Percentiles rank a stretch among this genome's conserved stretches.
Evolutionary conservation across 2,888 invertebrate genomes (phyloP).

Genomic region (Aricia artaxerxes): DNA sequence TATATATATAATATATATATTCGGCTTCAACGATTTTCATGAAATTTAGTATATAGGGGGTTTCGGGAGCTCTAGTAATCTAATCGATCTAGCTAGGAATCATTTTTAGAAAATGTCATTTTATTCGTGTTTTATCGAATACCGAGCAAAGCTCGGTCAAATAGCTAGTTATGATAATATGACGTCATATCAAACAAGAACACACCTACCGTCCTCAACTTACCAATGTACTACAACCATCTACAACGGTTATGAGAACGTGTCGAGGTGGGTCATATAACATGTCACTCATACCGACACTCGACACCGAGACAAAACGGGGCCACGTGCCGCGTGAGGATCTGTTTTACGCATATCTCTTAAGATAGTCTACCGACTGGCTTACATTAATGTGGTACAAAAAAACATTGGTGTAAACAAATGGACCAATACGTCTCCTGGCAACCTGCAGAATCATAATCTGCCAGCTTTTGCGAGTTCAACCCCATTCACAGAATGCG

Average conservation of each 20-base stretch:
- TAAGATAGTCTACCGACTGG: not conserved
- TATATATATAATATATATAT: too few species aligned
- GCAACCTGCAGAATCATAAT: too few species aligned
- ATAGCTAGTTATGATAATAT: not conserved
- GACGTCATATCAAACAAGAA: not conserved
- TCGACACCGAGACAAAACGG: not conserved
- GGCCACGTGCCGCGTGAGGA: not conserved
- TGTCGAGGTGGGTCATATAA: conserved; percentile 1
- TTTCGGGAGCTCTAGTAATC: too few species aligned
- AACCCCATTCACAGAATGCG: too few species aligned
- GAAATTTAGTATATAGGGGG: too few species aligned
- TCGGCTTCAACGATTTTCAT: too few species aligned
- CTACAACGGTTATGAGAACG: not conserved
- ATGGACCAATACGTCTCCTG: not conserved
- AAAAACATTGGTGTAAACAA: not conserved
- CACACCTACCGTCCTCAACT: not conserved
- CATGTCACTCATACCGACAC: not conserved
- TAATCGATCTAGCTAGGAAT: too few species aligned
- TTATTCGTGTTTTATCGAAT: too few species aligned
- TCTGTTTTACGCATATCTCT: not conserved
- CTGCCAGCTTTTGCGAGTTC: too few species aligned
- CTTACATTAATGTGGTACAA: not conserved
- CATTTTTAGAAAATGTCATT: too few species aligned
- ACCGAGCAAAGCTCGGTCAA: too few species aligned
- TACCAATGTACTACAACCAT: not conserved